Conservation (phyloP, 2,113 vertebrate genomes). For the Hemichromis elongatus region DNA sequence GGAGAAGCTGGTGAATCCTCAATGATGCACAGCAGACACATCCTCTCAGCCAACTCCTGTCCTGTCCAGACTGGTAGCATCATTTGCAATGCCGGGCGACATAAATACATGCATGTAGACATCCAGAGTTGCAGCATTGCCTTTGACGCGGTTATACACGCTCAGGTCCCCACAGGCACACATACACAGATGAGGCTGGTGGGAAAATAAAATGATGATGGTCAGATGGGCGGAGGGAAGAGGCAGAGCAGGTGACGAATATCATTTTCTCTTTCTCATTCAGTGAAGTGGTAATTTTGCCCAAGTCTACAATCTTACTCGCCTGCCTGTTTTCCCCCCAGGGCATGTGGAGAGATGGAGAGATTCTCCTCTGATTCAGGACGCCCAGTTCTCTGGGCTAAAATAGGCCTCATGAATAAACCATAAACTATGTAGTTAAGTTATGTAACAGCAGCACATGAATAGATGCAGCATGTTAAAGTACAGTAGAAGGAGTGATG, state of each 20-base stretch:
- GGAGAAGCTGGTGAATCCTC: constrained; percentile 1
- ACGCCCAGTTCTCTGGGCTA: constrained; percentile 55
- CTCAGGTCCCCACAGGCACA: background rate
- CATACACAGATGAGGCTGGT: background rate
- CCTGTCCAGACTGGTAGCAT: constrained; percentile 19
- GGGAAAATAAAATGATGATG: constrained; percentile 13
- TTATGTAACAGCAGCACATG: constrained; percentile 55
- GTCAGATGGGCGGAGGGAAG: constrained; percentile 8
- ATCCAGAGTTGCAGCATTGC: background rate
- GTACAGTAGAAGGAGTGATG: constrained; percentile 28
- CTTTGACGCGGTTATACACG: background rate
- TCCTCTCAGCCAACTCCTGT: constrained; percentile 37
- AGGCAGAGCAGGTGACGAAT: constrained; percentile 28
- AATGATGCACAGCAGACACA: constrained; percentile 26
- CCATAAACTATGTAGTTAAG: constrained; percentile 48
- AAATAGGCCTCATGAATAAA: constrained; percentile 66
- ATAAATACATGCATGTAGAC: constrained; percentile 30
- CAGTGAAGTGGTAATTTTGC: constrained; percentile 43
- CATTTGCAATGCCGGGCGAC: constrained; percentile 12
- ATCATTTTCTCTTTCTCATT: constrained; percentile 24
- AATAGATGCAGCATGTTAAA: constrained; percentile 29
- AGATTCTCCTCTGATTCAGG: constrained; percentile 58
- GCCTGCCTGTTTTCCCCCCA: constrained; percentile 16
- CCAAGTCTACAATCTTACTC: constrained; percentile 28
- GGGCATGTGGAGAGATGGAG: constrained; percentile 33